Evolutionary conservation across 1,140 invertebrate species (phyloP), one percentile per base, ranked within the genome.

Genomic region (Eufriesea mexicana): DNA sequence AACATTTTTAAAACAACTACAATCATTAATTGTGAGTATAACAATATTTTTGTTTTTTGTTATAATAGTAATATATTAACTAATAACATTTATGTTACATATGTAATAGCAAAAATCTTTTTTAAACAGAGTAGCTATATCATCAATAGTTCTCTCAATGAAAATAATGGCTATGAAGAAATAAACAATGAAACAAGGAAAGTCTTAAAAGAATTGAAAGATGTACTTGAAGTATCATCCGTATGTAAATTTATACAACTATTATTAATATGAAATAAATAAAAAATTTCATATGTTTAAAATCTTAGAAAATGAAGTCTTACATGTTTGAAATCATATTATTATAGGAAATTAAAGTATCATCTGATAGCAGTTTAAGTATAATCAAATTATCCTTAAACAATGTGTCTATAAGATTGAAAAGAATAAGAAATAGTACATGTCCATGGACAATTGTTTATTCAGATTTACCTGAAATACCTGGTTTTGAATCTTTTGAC

Each of bases 391-490:
- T 93, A 67, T 83, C 83, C 14, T 82, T 91, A 18, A 90, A 83
- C 70, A 79, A 82, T 64, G 77, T 91, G 23, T 79, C 67, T 61
- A 28, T 91, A 23, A 81, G 45, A 55, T 76, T 91, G 12, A 62
- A 88, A 79, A 89, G 80, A 73, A 73, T 77, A 59, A 82, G 78
- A 6, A n/a, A n/a, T 25, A 57, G 18, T 62, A 68, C 49, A n/a
- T 68, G 57, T 79, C 74, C 84, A 5, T 94, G 94, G 94, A 91
- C 88, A 88, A 72, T 94, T 10, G 16, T 93, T 42, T 79, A 91
- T 55, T 92, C 91, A 5, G 91, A 94, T 86, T 86, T 94, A 71
- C 92, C 93, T 10, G 83, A 90, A 49, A 79, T 90, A 51, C 67
- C 89, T 57, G 23, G 20, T 14, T 87, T 89, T 79, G 81, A 84